Conservation (phyloP, 2,888 invertebrate genomes). For the Emmelina monodactyla region DNA sequence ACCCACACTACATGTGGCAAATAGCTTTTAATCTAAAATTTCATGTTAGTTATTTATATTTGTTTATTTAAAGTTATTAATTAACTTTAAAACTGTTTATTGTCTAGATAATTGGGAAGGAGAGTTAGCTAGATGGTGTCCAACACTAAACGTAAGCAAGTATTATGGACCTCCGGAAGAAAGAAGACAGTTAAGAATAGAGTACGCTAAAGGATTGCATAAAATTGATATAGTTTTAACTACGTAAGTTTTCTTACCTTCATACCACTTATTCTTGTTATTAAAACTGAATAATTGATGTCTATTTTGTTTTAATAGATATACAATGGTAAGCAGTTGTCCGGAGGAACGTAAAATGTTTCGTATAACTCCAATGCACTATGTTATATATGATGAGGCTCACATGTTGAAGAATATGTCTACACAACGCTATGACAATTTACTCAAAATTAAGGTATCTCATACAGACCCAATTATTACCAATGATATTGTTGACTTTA, state of each 20-base stretch:
- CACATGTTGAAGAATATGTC: conserved; percentile 99
- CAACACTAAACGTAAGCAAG: conserved; percentile 77
- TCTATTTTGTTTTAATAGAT: conserved; percentile 39
- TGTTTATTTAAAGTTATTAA: not conserved
- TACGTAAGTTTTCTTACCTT: conserved; percentile 69
- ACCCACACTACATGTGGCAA: no score
- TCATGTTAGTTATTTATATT: no score
- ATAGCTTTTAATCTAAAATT: no score
- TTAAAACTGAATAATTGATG: no score
- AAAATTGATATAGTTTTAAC: conserved; percentile 87
- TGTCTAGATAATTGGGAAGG: conserved; percentile 81
- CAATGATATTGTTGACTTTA: no score
- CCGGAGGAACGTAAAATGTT: conserved; percentile 92
- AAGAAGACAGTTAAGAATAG: conserved; percentile 76
- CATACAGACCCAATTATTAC: no score
- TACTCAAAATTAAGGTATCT: conserved; percentile 85
- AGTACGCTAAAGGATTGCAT: conserved; percentile 76
- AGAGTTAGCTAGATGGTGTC: conserved; percentile 83
- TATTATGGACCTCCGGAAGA: conserved; percentile 92
- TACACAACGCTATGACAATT: conserved; percentile 86
- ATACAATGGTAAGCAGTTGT: conserved; percentile 82
- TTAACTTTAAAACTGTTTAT: not conserved
- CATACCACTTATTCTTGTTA: no score
- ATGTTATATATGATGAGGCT: conserved; percentile 96
- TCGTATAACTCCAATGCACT: conserved; percentile 87